phyloP scores from a whole-genome alignment of 2,113 vertebrate species.

The Perognathus longimembris region DNA sequence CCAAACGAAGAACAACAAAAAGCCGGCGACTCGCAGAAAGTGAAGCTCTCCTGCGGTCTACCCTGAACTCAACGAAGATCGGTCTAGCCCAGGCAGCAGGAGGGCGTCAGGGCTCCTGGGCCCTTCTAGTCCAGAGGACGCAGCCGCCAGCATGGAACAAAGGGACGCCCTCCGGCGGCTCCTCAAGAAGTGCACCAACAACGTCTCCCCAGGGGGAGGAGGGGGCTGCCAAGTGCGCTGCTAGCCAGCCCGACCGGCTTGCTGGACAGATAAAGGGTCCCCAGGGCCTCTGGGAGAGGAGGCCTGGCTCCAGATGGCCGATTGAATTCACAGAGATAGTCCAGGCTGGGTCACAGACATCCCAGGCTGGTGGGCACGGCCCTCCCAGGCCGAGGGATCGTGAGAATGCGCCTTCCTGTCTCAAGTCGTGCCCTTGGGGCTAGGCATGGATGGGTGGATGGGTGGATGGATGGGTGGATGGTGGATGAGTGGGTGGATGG shows the following conservation, averaged over 20 bases:
- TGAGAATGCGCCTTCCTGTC: conserved; percentile 39
- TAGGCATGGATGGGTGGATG: no score
- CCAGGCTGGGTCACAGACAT: neutral
- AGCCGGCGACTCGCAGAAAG: neutral
- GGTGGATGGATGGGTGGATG: no score
- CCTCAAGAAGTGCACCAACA: no score
- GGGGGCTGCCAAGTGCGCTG: neutral
- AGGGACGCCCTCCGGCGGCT: neutral
- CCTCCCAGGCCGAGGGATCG: neutral
- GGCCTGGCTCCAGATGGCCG: conserved; percentile 19
- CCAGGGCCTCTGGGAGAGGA: neutral
- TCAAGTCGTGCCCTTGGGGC: neutral
- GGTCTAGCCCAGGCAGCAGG: neutral
- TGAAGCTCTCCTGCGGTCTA: neutral
- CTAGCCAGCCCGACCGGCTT: conserved; percentile 29
- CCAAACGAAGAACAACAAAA: neutral
- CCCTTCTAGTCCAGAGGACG: no score
- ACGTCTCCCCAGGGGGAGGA: no score
- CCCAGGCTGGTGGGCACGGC: no score
- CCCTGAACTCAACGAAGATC: neutral
- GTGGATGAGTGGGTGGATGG: no score
- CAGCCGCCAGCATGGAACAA: neutral
- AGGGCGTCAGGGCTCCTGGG: no score
- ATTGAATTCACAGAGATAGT: conserved; percentile 54
- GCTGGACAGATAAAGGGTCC: neutral